A percentile compares a stretch with the other conserved stretches of the same genome.
phyloP scores from a whole-genome alignment of 2,888 invertebrate genomes.

The Hypena proboscidalis region DNA sequence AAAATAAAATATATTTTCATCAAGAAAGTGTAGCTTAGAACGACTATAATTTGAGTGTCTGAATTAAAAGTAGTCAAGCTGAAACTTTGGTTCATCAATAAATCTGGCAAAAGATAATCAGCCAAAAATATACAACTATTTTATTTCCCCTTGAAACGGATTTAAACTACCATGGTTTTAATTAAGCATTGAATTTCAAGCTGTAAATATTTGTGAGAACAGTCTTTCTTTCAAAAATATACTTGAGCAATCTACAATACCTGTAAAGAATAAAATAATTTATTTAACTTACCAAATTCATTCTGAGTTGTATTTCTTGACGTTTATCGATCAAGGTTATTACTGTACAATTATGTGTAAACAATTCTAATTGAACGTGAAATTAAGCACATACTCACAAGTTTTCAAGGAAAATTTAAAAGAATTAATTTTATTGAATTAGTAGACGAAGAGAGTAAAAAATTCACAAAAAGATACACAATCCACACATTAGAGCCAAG shows the following conservation, averaged over 20 bases:
- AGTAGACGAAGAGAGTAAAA: constrained; percentile 21
- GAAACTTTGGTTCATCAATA: too few relatives aligned
- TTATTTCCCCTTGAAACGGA: too few relatives aligned
- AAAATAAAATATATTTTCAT: too few relatives aligned
- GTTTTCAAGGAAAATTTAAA: constrained; percentile 14
- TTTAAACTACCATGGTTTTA: too few relatives aligned
- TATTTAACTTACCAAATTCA: constrained; percentile 48
- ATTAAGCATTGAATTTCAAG: too few relatives aligned
- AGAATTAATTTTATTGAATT: constrained; percentile 13
- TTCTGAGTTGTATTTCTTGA: constrained; percentile 37
- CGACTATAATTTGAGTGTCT: too few relatives aligned
- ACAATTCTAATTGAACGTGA: constrained; percentile 18
- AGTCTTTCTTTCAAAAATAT: neutral
- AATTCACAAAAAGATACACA: constrained; percentile 34
- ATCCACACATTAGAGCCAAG: constrained; percentile 25
- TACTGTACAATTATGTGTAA: constrained; percentile 29
- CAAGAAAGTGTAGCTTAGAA: too few relatives aligned
- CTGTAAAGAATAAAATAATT: constrained; percentile 4
- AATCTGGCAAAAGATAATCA: too few relatives aligned
- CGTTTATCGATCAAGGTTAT: constrained; percentile 55
- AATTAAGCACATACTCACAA: constrained; percentile 24
- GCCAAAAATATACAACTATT: too few relatives aligned
- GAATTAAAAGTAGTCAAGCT: too few relatives aligned
- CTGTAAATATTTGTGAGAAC: too few relatives aligned
- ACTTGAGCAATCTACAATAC: neutral